A percentile compares a stretch with the other conserved stretches of the same genome.
phyloP scores from a whole-genome alignment of 2,888 invertebrate species.

The Eupithecia pulchellata region DNA sequence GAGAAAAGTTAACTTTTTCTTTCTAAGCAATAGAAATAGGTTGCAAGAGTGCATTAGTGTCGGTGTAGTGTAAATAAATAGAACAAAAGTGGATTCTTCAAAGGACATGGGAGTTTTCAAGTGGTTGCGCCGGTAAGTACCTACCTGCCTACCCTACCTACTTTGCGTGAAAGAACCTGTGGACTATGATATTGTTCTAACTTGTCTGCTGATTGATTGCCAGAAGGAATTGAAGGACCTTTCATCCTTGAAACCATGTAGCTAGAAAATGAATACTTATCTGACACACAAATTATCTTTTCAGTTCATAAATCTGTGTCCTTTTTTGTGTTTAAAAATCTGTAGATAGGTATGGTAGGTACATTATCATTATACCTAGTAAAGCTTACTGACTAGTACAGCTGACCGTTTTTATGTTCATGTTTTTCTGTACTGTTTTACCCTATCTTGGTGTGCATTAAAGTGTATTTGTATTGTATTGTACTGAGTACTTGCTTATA shows the following conservation, averaged over 20 bases:
- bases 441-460: too few relatives aligned
- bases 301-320: neutral
- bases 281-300: neutral
- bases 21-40: conserved; percentile 31
- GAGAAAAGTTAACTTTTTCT: conserved; percentile 51
- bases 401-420: too few relatives aligned
- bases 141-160: conserved; percentile 24
- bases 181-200: neutral
- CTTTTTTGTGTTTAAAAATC: neutral
- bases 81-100: conserved; percentile 68
- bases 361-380: too few relatives aligned
- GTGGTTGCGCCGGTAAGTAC: conserved; percentile 81
- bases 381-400: too few relatives aligned
- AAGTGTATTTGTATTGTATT: too few relatives aligned
- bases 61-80: conserved; percentile 51
- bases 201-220: neutral
- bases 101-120: conserved; percentile 82
- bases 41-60: conserved; percentile 45
- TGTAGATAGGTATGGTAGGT: neutral
- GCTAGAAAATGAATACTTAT: neutral
- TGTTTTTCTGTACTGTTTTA: too few relatives aligned
- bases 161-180: neutral
- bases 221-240: neutral
- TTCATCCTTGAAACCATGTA: neutral
- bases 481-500: too few relatives aligned